Base-by-base conservation (phyloP, 2,888 invertebrate species). In the Leptinotarsa rubiginosa region DNA sequence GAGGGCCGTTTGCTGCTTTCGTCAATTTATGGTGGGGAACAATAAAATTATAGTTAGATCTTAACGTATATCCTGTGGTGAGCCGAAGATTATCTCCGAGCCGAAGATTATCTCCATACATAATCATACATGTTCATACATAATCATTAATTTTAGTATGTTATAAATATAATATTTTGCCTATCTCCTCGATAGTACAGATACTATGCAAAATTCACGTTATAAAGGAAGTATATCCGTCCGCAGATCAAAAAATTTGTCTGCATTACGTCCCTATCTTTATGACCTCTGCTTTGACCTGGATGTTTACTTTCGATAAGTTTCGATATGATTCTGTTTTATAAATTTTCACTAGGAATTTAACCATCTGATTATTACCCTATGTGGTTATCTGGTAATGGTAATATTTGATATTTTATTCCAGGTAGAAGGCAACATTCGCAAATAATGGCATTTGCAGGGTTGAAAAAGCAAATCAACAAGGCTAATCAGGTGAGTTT, bases 401-500 rank as follows among this genome's bases (percentile, higher is more conserved):
- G 54, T 56, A 56, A 56, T 22, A 20, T 22, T 5, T 49, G 15
- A 20, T 56, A 56, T 75, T 77, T 75, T 73, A 22, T 79, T 80
- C 15, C 77, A 81, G 81, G 78, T 81, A 78, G 78, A 81, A 77
- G 77, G 78, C 77, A 75, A 65, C 76, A 76, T 69, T 70, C 77
- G 31, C 41, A 62, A 62, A 90, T 87, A 88, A 99, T 99, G 99
- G 99, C 99, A 89, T 96, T 99, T 89, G 98, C 98, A 85, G 99
- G 99, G 84, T 92, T 99, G 83, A 98, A 97, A 90, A 99, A 99
- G 90, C 99, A 99, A 90, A 96, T 99, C 88, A 99, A 99, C 91
- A 99, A 99, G 92, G 98, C 98, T 84, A 99, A 99, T 91, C 98
- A 98, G 94, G 97, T 97, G 89, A 91, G 90, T 84, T 16, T 16